Conservation (phyloP, 2,113 vertebrate species). For the Phaethon lepturus region DNA sequence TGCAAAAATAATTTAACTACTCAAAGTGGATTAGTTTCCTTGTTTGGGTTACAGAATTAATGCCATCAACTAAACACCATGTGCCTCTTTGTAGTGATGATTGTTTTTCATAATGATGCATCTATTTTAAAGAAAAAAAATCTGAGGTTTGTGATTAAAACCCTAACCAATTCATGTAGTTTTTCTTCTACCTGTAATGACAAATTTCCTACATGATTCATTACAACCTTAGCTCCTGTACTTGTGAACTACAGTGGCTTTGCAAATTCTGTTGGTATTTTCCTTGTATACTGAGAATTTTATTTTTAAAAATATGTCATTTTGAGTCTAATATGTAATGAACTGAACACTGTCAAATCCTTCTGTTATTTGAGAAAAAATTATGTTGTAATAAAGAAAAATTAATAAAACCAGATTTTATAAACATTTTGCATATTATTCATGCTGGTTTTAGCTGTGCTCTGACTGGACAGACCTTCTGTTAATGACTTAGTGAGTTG, state of each 20-base stretch:
- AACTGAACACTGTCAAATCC: background rate
- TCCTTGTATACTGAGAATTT: background rate
- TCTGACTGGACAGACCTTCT: background rate
- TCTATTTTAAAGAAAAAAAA: background rate
- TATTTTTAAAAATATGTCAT: background rate
- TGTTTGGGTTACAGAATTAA: constrained; percentile 47
- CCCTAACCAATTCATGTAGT: background rate
- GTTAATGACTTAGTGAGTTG: background rate
- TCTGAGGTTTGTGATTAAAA: background rate
- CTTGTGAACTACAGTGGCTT: background rate
- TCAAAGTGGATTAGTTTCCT: constrained; percentile 20
- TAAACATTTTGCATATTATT: background rate
- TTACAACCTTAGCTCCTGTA: background rate
- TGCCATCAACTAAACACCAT: background rate
- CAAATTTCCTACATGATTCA: background rate
- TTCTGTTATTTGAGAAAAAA: background rate
- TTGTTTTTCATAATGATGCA: background rate
- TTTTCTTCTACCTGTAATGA: background rate
- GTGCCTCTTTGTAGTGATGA: background rate
- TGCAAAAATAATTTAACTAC: constrained; percentile 26
- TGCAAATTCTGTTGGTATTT: background rate
- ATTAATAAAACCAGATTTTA: background rate
- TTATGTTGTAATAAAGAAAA: background rate
- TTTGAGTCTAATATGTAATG: background rate
- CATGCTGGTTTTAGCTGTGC: background rate